phyloP scores from a whole-genome alignment of 2,113 vertebrate genomes.

The Lathamus discolor region DNA sequence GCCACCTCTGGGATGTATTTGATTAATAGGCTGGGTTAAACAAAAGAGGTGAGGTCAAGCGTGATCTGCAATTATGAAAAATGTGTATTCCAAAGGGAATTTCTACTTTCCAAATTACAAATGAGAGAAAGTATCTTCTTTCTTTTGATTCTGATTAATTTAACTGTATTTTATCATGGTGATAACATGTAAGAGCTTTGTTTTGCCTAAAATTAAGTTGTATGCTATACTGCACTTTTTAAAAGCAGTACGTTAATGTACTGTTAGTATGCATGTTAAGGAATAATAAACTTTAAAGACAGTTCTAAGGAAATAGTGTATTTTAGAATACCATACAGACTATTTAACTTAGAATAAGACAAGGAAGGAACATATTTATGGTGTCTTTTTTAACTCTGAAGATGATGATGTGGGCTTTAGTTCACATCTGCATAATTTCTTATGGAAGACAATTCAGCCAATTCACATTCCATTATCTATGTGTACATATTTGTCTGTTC shows the following conservation, averaged over 20 bases:
- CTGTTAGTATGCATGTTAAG: background rate
- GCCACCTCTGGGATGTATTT: conserved; percentile 72
- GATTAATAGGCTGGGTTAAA: conserved; percentile 79
- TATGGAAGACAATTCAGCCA: background rate
- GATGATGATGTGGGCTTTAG: background rate
- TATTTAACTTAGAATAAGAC: background rate
- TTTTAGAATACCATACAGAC: background rate
- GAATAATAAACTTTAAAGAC: background rate
- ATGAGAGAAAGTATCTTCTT: conserved; percentile 1
- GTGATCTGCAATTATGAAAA: conserved; percentile 67
- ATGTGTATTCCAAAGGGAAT: conserved; percentile 42
- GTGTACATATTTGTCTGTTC: background rate
- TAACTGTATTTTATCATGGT: background rate
- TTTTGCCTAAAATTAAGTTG: background rate
- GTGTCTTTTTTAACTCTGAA: background rate
- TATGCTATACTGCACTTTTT: background rate
- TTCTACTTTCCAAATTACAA: conserved; percentile 26
- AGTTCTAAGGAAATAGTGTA: background rate
- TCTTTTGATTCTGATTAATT: conserved; percentile 17
- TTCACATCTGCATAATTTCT: background rate
- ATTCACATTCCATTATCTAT: background rate
- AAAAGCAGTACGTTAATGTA: background rate
- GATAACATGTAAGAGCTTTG: background rate
- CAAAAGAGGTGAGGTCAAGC: conserved; percentile 72
- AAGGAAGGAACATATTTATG: background rate